Evolutionary conservation across 2,888 invertebrate genomes (phyloP).

Genomic region (Halocaridina rubra): DNA sequence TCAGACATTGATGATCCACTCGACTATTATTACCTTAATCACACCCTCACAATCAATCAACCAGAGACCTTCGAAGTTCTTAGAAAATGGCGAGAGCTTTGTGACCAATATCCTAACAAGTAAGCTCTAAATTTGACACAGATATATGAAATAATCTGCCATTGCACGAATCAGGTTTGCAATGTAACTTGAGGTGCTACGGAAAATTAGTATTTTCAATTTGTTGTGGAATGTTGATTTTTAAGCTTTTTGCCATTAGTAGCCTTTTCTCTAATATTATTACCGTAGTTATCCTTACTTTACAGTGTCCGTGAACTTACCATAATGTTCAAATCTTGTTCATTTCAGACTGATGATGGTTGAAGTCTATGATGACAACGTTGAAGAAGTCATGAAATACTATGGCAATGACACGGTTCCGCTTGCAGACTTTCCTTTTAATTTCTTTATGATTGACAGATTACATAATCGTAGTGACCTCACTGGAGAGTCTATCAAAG

Average conservation of each 20-base stretch:
- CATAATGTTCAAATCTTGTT: no score
- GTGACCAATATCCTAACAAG: constrained; percentile 30
- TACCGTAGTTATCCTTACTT: no score
- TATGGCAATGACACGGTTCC: constrained; percentile 72
- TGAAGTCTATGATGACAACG: constrained; percentile 65
- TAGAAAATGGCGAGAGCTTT: constrained; percentile 75
- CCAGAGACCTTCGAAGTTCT: constrained; percentile 37
- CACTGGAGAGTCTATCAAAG: constrained; percentile 64
- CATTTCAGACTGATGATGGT: constrained; percentile 65
- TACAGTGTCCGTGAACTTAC: no score
- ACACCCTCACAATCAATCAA: constrained; percentile 72
- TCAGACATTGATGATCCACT: constrained; percentile 65
- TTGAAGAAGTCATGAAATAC: constrained; percentile 65
- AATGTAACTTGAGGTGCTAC: no score
- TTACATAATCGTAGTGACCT: constrained; percentile 55
- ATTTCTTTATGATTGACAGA: constrained; percentile 66
- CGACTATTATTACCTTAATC: constrained; percentile 76
- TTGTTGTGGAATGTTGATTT: no score
- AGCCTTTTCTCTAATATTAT: no score
- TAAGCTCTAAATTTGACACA: no score
- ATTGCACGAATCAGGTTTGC: no score
- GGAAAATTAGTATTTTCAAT: no score
- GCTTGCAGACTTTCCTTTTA: constrained; percentile 69
- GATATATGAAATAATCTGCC: no score
- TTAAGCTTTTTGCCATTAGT: no score